phyloP scores from a whole-genome alignment of 2,888 invertebrate species.

The Eupithecia abbreviata region DNA sequence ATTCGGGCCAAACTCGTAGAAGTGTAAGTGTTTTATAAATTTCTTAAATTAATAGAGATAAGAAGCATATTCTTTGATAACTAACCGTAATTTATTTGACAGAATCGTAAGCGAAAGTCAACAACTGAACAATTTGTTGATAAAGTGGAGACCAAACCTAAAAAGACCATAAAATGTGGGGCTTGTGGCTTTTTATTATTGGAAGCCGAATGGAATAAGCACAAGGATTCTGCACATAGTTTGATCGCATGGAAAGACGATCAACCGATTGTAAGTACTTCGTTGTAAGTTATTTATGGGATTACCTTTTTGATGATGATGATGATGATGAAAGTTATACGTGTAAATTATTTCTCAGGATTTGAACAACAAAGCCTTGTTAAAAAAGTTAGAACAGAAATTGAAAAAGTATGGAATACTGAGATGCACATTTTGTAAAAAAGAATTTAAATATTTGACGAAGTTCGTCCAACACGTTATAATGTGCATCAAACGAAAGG shows the following conservation, averaged over 20 bases:
- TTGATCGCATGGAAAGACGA: constrained; percentile 57
- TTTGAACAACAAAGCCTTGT: constrained; percentile 49
- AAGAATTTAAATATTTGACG: constrained; percentile 45
- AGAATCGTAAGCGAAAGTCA: constrained; percentile 36
- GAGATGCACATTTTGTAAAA: constrained; percentile 56
- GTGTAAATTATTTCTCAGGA: constrained; percentile 49
- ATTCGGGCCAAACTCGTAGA: constrained; percentile 25
- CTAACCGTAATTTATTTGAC: constrained; percentile 12
- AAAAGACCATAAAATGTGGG: constrained; percentile 56
- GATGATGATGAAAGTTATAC: not conserved
- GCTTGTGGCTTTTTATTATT: constrained; percentile 52
- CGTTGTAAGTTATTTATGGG: not conserved
- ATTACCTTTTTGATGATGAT: not conserved
- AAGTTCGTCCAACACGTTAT: constrained; percentile 53
- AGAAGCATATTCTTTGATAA: not conserved
- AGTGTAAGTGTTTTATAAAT: constrained; percentile 25
- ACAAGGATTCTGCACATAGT: constrained; percentile 55
- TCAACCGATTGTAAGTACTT: constrained; percentile 55
- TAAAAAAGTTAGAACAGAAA: constrained; percentile 48
- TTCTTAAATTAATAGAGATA: not conserved
- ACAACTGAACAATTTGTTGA: constrained; percentile 7
- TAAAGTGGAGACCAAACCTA: constrained; percentile 1
- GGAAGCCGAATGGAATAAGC: constrained; percentile 56
- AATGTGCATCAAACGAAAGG: constrained; percentile 50
- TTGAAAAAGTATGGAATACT: constrained; percentile 47